A percentile compares a stretch with the other conserved stretches of the same genome.
phyloP scores from a whole-genome alignment of 2,113 vertebrate species.

The Cettia cetti region DNA sequence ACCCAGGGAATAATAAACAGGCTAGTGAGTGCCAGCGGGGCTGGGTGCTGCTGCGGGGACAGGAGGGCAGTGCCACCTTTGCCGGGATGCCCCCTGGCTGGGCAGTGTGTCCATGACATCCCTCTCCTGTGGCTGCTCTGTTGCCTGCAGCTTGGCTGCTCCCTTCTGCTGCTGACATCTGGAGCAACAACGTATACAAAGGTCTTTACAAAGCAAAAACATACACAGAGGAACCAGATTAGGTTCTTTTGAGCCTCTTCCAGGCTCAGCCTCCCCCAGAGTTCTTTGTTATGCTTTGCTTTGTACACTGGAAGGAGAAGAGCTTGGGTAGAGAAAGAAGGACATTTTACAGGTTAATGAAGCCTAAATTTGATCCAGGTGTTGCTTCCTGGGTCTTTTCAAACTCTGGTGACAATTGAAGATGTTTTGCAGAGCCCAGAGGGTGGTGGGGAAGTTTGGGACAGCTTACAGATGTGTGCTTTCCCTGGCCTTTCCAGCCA shows the following conservation, averaged over 20 bases:
- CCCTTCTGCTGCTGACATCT: not conserved
- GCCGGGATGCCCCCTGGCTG: fast-evolving
- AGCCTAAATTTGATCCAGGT: constrained; percentile 6
- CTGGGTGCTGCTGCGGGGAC: not conserved
- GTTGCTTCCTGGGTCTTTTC: not conserved
- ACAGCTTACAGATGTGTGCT: not conserved
- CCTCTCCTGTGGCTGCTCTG: fast-evolving
- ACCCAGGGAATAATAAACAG: not conserved
- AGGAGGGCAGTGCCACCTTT: not conserved
- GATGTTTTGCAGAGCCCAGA: not conserved
- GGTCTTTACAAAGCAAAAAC: not conserved
- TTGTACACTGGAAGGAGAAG: not conserved
- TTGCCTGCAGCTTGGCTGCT: not conserved
- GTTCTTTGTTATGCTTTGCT: not conserved
- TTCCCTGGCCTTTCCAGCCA: not conserved
- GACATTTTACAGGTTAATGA: not conserved
- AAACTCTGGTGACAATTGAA: not conserved
- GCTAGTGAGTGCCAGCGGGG: fast-evolving
- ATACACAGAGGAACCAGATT: not conserved
- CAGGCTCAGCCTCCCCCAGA: not conserved
- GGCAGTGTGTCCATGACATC: not conserved
- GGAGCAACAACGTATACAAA: not conserved
- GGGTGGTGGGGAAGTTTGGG: not conserved
- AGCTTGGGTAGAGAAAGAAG: not conserved
- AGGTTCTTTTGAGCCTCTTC: constrained; percentile 41